Base-by-base conservation (phyloP, 1,140 invertebrate species). In the Meloidogyne chitwoodi region DNA sequence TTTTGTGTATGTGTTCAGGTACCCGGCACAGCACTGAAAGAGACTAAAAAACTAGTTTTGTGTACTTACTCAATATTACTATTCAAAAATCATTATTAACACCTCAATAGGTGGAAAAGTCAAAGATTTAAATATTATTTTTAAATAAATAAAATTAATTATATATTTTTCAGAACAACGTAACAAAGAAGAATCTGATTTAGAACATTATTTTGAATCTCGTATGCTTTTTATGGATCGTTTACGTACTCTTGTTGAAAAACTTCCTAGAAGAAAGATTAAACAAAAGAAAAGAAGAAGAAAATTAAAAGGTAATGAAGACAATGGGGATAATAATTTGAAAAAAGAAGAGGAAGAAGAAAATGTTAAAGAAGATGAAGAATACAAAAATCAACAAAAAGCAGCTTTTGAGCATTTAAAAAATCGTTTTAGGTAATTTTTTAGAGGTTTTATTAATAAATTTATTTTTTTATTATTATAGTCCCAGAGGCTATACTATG, bases 161-260 rank as follows among this genome's bases (percentile, higher is more conserved):
- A n/a, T 22, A 1, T 6, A 10, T 69, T 27, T 81, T 65, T 75
- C 10, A 70, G 75, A 73, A 31, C 41, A 38, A 65, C 68, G 68
- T 31, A 79, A 29, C 19, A 67, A 67, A 11, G 62, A 75, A 61
- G 80, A 82, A 72, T 26, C 48, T 2, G 29, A 66, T 48, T 56
- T 81, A 19, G 38, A 48, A 56, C 19, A 69, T 19, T 81, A 83
- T 61, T 83, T 81, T 44, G 72, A 79, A 26, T 68, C 68, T 26
- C 76, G 81, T 14, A 81, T 81, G 80, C 61, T 71, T 29, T 82
- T 81, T 56, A 66, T 78, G 29, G 80, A 81, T 26, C 24, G 66
- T 8, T 19, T 80, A 12, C 63, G 77, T 2, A 22, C 48, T 19
- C 78, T 80, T 56, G 61, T 80, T 26, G 44, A 44, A 27, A 26